Percentiles rank a stretch among this genome's conserved stretches.
Conservation (phyloP, 1,140 invertebrate genomes). For the Bombus haemorrhoidalis region DNA sequence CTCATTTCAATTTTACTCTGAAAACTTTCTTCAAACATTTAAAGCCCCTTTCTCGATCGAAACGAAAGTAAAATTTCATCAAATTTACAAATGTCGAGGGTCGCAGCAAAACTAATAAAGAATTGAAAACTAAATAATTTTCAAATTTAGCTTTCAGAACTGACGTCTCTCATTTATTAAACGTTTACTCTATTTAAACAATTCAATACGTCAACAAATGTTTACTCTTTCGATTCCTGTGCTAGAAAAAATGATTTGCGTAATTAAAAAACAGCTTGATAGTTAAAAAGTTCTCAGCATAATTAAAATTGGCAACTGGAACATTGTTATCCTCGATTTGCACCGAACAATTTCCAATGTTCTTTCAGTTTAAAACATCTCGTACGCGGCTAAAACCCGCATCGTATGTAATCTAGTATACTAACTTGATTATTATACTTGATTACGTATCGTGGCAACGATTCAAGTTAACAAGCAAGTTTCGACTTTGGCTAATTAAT, state of each 20-base stretch:
- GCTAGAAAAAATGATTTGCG: background rate
- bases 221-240: background rate
- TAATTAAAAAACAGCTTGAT: background rate
- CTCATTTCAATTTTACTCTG: no score
- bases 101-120: no score
- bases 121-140: no score
- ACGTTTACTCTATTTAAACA: no score
- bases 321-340: background rate
- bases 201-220: no score
- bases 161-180: no score
- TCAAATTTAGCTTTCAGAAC: no score
- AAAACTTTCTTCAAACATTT: no score
- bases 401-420: no score
- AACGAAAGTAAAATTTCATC: no score
- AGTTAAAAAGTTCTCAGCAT: background rate
- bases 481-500: background rate
- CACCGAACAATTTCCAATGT: background rate
- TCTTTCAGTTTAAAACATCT: background rate
- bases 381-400: background rate
- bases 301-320: background rate
- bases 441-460: background rate
- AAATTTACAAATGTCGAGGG: no score
- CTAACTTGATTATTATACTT: background rate
- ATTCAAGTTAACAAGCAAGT: constrained; percentile 1
- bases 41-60: no score